Base-by-base conservation (phyloP, 2,888 invertebrate genomes). In the Drosophila neonasuta region DNA sequence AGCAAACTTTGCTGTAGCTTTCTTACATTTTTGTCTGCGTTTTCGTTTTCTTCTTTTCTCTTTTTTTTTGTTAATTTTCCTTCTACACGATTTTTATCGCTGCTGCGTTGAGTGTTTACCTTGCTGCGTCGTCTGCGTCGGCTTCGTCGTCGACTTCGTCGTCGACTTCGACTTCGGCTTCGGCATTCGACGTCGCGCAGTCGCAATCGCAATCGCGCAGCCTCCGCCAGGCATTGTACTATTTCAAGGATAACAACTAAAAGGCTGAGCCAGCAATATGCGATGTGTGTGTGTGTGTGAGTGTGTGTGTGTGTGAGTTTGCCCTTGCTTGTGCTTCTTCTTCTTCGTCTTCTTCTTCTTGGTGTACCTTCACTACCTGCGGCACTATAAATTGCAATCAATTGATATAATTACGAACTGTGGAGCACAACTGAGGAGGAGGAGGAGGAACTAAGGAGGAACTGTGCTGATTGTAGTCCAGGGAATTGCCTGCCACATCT, bases 221-320 rank as follows among this genome's bases (percentile, higher is more conserved):
- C 77, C 74, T 69, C 68, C 66, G 51, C 36, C 85, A 86, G 88
- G 86, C 88, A 88, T 88, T 88, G 88, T 83, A 88, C 88, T 88
- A 88, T 88, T 88, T 88, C 88, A 88, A 88, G 88, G 88, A 87
- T 87, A 84, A 75, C 78, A 71, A 78, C 81, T 77, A 71, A 74
- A 50, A 66, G 68, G 48, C 67, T 24, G 24, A 24, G 24, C 24
- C 24, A 24, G 24, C 24, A 0, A 24, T 6, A 24, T 24, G 6
- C 6, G 36, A 15, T 1, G 15, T 1, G 6, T 24, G 36, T 30
- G 36, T 49, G 36, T 51, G 15, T 9, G 13, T 39, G 24, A 2
- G n/a, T 42, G 24, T 59, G 36, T 58, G 36, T 62, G 57, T 32
- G 50, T 39, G 41, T 51, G 29, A 30, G 64, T 49, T 36, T 24